phyloP scores from a whole-genome alignment of 2,888 invertebrate species.

The Leptopilina syphax region DNA sequence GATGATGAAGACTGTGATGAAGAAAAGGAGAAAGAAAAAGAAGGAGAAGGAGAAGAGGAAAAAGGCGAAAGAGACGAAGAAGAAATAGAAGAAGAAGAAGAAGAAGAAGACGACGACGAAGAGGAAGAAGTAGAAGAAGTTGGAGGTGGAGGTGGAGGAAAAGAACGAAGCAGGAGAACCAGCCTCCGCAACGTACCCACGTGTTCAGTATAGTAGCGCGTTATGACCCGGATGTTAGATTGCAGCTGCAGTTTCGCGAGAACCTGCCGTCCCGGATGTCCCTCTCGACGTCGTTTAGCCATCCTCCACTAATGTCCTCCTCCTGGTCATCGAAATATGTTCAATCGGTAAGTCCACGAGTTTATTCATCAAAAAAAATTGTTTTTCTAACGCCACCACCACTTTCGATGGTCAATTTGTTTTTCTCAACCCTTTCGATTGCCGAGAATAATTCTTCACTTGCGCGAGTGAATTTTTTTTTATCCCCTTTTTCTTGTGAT shows the following conservation, averaged over 20 bases:
- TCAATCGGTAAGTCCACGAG: constrained; percentile 74
- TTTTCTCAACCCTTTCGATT: background rate
- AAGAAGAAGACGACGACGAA: no score
- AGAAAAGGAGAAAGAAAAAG: constrained; percentile 49
- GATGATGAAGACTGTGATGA: constrained; percentile 43
- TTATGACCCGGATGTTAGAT: constrained; percentile 78
- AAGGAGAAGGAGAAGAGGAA: constrained; percentile 30
- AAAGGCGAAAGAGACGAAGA: constrained; percentile 50
- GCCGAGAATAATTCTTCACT: background rate
- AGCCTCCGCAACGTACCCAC: constrained; percentile 74
- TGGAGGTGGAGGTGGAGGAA: constrained; percentile 56
- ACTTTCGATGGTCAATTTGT: constrained; percentile 10
- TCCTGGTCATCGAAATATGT: constrained; percentile 75
- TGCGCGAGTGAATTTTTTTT: constrained; percentile 17
- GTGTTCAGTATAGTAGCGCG: constrained; percentile 77
- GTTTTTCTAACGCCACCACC: constrained; percentile 27
- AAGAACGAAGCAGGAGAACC: constrained; percentile 69
- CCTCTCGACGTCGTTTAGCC: constrained; percentile 67
- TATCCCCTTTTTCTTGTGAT: background rate
- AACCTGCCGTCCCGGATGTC: constrained; percentile 76
- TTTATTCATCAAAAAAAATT: constrained; percentile 29
- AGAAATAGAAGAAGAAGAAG: constrained; percentile 45
- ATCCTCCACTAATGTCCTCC: constrained; percentile 73
- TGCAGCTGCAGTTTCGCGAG: constrained; percentile 76
- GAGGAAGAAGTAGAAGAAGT: constrained; percentile 51